Evolutionary conservation across 2,113 vertebrate species (phyloP).

Genomic region (Sylvietta virens): DNA sequence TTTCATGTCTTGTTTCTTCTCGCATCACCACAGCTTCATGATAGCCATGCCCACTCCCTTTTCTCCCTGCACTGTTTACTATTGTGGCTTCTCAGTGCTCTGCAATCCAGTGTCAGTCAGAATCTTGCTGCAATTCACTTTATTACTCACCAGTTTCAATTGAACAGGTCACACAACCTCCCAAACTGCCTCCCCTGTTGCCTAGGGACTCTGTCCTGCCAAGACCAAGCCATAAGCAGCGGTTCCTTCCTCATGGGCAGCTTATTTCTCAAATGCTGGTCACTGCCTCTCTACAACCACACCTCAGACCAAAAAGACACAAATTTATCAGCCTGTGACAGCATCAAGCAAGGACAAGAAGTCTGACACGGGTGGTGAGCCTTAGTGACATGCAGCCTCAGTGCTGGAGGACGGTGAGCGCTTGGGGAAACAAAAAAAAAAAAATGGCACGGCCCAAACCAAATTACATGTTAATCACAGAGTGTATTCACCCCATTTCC

Average conservation of each 20-base stretch:
- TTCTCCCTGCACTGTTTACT: background rate
- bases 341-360: background rate
- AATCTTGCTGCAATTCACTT: background rate
- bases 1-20: background rate
- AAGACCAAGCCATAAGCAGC: background rate
- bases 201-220: background rate
- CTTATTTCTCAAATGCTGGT: background rate
- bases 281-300: background rate
- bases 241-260: background rate
- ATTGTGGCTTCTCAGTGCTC: background rate
- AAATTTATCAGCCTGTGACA: background rate
- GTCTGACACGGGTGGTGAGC: background rate
- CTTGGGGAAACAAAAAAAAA: background rate
- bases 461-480: background rate
- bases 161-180: background rate
- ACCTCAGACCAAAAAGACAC: background rate
- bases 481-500: slow-evolving; percentile 2
- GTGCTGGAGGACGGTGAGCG: background rate
- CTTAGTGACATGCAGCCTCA: background rate
- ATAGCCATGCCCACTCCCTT: background rate
- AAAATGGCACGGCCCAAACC: background rate
- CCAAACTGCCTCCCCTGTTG: background rate
- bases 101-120: background rate
- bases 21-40: background rate
- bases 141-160: background rate